phyloP scores from a whole-genome alignment of 53 echinoderm and acorn worm genomes.

The Mesocentrotus franciscanus region DNA sequence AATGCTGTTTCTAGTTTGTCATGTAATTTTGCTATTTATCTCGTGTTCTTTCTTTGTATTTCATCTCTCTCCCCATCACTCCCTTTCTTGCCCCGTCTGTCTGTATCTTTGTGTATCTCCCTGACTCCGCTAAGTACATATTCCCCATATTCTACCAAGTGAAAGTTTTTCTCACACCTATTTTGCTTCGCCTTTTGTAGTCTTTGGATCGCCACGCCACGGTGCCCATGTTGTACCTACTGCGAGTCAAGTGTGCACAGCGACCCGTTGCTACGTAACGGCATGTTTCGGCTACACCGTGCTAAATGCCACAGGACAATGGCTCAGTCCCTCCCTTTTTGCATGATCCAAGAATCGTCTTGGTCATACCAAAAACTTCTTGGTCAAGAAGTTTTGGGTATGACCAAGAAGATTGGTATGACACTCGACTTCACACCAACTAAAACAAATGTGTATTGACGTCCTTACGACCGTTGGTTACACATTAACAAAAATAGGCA shows the following conservation, averaged over 20 bases:
- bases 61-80: background rate
- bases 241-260: constrained; percentile 35
- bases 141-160: background rate
- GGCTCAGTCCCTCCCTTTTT: background rate
- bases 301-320: constrained; percentile 67
- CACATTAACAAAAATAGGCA: too few relatives aligned
- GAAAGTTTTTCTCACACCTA: background rate
- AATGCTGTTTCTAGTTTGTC: too few relatives aligned
- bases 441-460: too few relatives aligned
- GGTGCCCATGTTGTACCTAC: background rate
- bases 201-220: background rate
- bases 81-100: background rate
- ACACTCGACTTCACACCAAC: background rate
- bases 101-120: background rate
- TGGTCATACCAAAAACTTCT: background rate
- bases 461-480: too few relatives aligned
- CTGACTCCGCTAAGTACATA: background rate
- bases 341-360: background rate
- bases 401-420: constrained; percentile 22
- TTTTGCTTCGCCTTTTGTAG: background rate
- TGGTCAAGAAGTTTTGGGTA: background rate
- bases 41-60: background rate
- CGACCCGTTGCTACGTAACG: constrained; percentile 55
- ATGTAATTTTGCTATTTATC: too few relatives aligned
- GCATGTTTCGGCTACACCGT: constrained; percentile 47